A percentile compares a stretch with the other conserved stretches of the same genome.
Conservation (phyloP, 1,140 invertebrate species). For the Cydia amplana region DNA sequence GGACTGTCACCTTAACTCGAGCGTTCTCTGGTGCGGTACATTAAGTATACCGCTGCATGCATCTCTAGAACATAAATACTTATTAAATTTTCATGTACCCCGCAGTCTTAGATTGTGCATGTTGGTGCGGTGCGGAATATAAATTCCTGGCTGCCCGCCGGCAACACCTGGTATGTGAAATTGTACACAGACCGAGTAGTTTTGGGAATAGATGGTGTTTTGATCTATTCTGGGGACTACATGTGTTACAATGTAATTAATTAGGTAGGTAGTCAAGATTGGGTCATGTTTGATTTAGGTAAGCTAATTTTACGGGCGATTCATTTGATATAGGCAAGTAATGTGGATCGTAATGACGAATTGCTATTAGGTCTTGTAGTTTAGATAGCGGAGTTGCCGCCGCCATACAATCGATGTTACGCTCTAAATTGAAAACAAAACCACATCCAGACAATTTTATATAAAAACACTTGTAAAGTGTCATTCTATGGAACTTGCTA, state of each 20-base stretch:
- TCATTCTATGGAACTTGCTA: no score
- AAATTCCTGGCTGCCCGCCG: conserved; percentile 1
- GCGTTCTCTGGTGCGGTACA: neutral
- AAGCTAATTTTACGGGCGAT: no score
- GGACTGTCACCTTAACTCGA: neutral
- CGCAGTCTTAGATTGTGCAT: conserved; percentile 13
- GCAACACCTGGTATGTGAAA: neutral
- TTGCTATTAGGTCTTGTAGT: no score
- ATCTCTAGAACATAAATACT: conserved; percentile 27
- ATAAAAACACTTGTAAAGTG: no score
- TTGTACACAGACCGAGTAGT: neutral
- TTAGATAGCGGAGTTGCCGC: no score
- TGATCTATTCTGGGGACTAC: neutral
- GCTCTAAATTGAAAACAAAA: no score
- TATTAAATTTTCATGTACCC: conserved; percentile 29
- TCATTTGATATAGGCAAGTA: no score
- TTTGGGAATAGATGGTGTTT: neutral
- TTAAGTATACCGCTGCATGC: neutral
- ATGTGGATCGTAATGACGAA: no score
- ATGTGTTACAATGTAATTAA: neutral
- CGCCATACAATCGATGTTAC: no score
- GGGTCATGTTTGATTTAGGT: neutral
- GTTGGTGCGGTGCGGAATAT: conserved; percentile 19
- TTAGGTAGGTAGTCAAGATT: neutral
- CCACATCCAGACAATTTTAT: no score